Evolutionary conservation across 1,140 invertebrate genomes (phyloP).

Genomic region (Centruroides sculpturatus): DNA sequence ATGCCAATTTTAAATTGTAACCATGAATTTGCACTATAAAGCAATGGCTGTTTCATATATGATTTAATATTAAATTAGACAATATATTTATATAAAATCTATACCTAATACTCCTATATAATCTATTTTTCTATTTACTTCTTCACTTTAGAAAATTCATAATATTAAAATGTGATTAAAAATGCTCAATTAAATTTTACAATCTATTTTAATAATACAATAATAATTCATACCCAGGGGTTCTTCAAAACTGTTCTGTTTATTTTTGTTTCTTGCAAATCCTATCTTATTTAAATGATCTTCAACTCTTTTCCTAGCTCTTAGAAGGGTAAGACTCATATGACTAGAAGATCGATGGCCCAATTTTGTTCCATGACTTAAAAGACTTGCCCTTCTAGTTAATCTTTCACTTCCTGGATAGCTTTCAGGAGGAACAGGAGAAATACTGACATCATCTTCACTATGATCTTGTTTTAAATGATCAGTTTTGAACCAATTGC

Average conservation of each 20-base stretch:
- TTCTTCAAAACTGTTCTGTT: slow-evolving; percentile 73
- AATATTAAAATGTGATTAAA: no score
- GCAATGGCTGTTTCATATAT: no score
- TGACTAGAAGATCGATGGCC: slow-evolving; percentile 30
- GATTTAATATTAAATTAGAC: no score
- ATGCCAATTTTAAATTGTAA: no score
- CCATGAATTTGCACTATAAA: no score
- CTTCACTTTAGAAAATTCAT: no score
- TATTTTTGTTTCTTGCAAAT: slow-evolving; percentile 51
- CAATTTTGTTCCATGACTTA: slow-evolving; percentile 8
- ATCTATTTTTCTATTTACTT: no score
- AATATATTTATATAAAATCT: no score
- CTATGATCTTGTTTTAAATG: slow-evolving; percentile 15
- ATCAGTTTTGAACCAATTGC: slow-evolving; percentile 40
- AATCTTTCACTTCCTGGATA: slow-evolving; percentile 13
- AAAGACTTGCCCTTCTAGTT: slow-evolving; percentile 11
- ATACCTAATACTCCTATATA: no score
- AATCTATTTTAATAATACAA: no score
- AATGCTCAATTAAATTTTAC: no score
- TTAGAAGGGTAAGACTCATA: slow-evolving; percentile 50
- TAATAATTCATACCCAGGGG: slow-evolving; percentile 39
- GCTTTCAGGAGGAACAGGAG: slow-evolving; percentile 5
- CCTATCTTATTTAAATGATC: slow-evolving; percentile 47
- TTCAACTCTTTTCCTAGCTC: slow-evolving; percentile 64
- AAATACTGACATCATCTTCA: slow-evolving; percentile 19